These are phyloP conservation scores for Gymnocypris eckloni DNA, from an alignment of 2,797 vertebrate genomes.

Conservation along the genomic window DNA sequence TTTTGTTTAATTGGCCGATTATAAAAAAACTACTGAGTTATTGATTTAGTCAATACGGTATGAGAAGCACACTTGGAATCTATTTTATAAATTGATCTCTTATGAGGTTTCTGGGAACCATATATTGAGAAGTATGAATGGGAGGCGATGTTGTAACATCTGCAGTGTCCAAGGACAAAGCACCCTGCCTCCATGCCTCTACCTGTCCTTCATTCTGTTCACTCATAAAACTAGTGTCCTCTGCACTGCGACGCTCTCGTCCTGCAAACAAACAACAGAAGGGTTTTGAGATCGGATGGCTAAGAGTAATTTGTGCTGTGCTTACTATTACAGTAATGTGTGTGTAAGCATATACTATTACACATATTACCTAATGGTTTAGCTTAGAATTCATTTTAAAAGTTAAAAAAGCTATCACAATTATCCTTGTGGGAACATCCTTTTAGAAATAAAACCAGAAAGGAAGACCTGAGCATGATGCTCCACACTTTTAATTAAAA, in stretches of 20 bases:
- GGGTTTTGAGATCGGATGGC: not conserved
- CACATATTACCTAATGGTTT: not conserved
- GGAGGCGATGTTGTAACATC: not conserved
- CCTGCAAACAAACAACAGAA: slow-evolving; percentile 11
- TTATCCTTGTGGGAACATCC: not conserved
- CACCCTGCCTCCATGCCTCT: not conserved
- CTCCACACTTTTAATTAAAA: no score
- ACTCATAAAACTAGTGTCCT: slow-evolving; percentile 13
- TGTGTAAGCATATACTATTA: no score
- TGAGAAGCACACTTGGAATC: not conserved
- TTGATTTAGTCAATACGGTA: not conserved
- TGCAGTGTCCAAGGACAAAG: slow-evolving; percentile 13
- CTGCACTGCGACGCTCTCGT: not conserved
- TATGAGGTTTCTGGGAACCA: not conserved
- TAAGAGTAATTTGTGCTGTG: not conserved
- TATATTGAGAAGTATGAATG: not conserved
- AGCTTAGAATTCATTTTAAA: not conserved
- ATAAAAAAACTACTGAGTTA: not conserved
- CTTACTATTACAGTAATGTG: no score
- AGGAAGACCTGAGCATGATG: not conserved
- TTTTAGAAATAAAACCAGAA: not conserved
- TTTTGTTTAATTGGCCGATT: not conserved
- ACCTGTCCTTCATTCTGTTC: not conserved
- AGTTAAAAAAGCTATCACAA: not conserved
- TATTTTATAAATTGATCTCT: not conserved